A percentile compares a stretch with the other conserved stretches of the same genome.
Conservation (phyloP, 2,113 vertebrate genomes). For the Anthoscopus minutus region DNA sequence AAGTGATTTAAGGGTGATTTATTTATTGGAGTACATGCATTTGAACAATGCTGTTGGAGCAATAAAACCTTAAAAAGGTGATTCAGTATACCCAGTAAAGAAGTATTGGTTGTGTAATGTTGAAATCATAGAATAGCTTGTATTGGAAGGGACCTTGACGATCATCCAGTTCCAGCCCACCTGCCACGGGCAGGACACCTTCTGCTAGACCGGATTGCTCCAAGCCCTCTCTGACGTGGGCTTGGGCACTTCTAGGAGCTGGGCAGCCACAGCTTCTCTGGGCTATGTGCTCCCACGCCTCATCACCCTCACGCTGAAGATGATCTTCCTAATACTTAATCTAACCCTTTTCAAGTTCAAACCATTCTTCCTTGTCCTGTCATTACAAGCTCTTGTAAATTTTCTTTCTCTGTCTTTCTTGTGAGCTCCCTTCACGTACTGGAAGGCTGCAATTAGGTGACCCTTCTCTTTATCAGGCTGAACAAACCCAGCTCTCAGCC, state of each 20-base stretch:
- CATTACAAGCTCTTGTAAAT: not conserved
- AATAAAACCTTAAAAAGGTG: not conserved
- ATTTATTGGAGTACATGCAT: not conserved
- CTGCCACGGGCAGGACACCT: not conserved
- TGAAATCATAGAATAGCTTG: not conserved
- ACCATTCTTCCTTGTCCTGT: not conserved
- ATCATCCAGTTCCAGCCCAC: not conserved
- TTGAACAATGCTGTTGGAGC: not conserved
- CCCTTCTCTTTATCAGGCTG: not conserved
- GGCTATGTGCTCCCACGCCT: rapidly evolving
- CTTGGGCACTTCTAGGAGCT: not conserved
- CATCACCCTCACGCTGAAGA: not conserved
- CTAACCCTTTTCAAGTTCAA: not conserved
- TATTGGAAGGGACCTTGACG: not conserved
- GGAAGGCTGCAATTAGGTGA: not conserved
- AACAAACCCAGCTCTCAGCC: not conserved
- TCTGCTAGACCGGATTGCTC: not conserved
- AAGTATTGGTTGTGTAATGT: not conserved
- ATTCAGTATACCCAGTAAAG: not conserved
- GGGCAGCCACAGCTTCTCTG: not conserved
- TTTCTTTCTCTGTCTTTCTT: not conserved
- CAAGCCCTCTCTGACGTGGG: not conserved
- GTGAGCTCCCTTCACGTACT: not conserved
- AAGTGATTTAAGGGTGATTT: not conserved
- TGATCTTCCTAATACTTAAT: not conserved